These are phyloP conservation scores for Macrophya alboannulata DNA, from an alignment of 2,888 invertebrate genomes.

Conservation along the genomic window DNA sequence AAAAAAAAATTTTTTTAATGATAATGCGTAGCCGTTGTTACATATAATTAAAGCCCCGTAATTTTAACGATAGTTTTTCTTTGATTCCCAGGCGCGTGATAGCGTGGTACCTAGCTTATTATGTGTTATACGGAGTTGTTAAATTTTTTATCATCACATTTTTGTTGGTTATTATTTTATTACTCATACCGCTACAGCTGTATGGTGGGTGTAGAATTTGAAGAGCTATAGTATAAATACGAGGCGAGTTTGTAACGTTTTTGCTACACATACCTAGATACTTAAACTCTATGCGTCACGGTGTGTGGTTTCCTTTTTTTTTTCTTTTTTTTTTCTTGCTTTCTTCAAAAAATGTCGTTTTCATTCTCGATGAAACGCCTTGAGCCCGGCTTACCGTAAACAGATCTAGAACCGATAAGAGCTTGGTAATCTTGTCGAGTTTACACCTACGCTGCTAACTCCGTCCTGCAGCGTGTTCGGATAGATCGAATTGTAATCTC, in stretches of 20 bases:
- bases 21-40: conserved; percentile 1
- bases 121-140: conserved; percentile 9
- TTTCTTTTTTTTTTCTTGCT: neutral
- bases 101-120: neutral
- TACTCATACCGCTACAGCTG: neutral
- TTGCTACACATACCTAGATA: neutral
- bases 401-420: conserved; percentile 26
- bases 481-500: conserved; percentile 52
- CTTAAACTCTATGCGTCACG: neutral
- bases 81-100: conserved; percentile 20
- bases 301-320: neutral
- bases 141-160: neutral
- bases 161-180: neutral
- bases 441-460: conserved; percentile 28
- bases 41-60: neutral
- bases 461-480: neutral
- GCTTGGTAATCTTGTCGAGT: conserved; percentile 41
- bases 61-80: conserved; percentile 37
- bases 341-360: neutral
- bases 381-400: neutral
- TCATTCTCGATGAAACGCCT: neutral
- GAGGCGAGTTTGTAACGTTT: neutral
- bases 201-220: neutral
- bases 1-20: neutral
- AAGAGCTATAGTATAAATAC: neutral